Evolutionary conservation across 2,113 vertebrate genomes (phyloP).

Genomic region (Eidolon helvum): DNA sequence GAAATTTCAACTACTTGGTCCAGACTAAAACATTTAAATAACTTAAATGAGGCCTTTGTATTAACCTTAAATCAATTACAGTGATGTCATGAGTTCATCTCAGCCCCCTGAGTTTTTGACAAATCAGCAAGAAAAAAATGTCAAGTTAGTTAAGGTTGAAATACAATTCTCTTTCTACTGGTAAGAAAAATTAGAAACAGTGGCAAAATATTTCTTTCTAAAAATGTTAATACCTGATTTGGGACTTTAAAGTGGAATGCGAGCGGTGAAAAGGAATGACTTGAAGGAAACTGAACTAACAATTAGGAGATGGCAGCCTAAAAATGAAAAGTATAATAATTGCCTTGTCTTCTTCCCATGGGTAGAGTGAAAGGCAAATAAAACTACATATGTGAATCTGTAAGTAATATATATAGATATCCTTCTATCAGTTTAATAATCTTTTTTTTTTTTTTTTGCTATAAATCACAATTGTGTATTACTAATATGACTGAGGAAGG

Average conservation of each 20-base stretch:
- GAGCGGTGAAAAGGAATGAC: not conserved
- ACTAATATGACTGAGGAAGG: not conserved
- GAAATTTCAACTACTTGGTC: not conserved
- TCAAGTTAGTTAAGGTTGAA: not conserved
- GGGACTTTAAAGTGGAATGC: not conserved
- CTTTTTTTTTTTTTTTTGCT: not conserved
- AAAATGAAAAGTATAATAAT: not conserved
- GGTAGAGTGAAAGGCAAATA: not conserved
- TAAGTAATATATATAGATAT: not conserved
- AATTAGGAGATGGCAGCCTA: not conserved
- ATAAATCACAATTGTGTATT: not conserved
- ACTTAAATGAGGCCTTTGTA: not conserved
- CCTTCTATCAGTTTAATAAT: not conserved
- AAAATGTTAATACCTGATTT: not conserved
- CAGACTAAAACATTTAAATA: not conserved
- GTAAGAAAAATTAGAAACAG: not conserved
- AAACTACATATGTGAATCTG: not conserved
- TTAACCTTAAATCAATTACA: not conserved
- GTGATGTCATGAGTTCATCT: not conserved
- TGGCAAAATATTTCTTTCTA: not conserved
- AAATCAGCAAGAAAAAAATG: slow-evolving; percentile 27
- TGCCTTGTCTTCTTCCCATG: not conserved
- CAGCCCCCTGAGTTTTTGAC: not conserved
- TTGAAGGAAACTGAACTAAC: not conserved
- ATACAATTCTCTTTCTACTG: not conserved